Base-by-base conservation (phyloP, 2,797 vertebrate species). In the Halcyon chelicuti region DNA sequence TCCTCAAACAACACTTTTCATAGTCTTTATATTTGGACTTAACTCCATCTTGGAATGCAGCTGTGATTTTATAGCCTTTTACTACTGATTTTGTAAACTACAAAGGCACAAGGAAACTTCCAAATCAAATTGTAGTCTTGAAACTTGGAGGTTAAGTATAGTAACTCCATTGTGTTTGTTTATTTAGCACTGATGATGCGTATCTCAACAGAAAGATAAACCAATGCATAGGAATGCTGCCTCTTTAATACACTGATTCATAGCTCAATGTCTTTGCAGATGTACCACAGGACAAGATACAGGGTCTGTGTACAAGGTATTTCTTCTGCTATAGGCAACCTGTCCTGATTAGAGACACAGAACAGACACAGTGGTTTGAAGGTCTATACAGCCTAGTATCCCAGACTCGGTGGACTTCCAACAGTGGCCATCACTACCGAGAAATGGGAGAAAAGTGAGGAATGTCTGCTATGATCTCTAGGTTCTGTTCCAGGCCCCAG, bases 1-100 rank as follows among this genome's bases (percentile, higher is more conserved):
- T 94, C 93, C 95, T 92, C 57, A 75, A 94, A 94, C 72, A 72
- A 23, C 42, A 86, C 33, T 93, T 94, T 96, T 94, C 65, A 84
- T 80, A 68, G 44, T 86, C 91, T 94, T 93, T 73, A 63, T 74
- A 70, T 81, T 96, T 73, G 93, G 70, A 88, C 86, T 94, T 65
- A 82, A 79, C 72, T 87, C 68, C 80, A 79, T 55, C 61, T 97
- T 31, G 16, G 82, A 92, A 94, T 40, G 62, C 73, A 93, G 88
- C 88, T 88, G 88, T 94, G 94, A 97, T 96, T 97, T 97, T 93
- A 88, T 80, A 97, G 95, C 70, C 63, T 67, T 55, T 78, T 94
- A 93, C 66, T 63, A 23, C 93, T 88, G 90, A 95, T 96, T 97
- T 96, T 78, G 63, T 95, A 95, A 97, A 92, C 55, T 91, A 62